Evolutionary conservation across 2,797 vertebrate genomes (phyloP).

Genomic region (Gallinago solitaria): DNA sequence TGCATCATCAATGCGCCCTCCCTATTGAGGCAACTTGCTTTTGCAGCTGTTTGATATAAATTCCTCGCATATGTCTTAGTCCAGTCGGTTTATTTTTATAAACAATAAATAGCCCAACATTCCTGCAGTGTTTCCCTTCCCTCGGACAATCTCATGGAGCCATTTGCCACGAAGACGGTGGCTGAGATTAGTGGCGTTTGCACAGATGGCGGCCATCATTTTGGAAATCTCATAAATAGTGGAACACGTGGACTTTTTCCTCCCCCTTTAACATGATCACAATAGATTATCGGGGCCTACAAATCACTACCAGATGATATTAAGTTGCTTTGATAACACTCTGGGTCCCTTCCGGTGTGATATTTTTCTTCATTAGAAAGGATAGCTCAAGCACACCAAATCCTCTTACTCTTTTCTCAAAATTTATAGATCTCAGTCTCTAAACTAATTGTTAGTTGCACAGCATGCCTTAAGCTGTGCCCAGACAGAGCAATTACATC

Average conservation of each 20-base stretch:
- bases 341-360: conserved; percentile 83
- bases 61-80: conserved; percentile 92
- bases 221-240: conserved; percentile 82
- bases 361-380: conserved; percentile 85
- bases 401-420: conserved; percentile 78
- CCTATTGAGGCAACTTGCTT: conserved; percentile 90
- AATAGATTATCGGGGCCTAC: conserved; percentile 83
- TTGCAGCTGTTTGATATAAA: conserved; percentile 98
- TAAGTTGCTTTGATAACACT: conserved; percentile 84
- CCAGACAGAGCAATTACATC: conserved; percentile 88
- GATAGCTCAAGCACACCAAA: conserved; percentile 77
- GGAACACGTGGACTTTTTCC: conserved; percentile 65
- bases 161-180: conserved; percentile 75
- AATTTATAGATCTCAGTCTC: conserved; percentile 83
- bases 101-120: conserved; percentile 93
- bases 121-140: conserved; percentile 82
- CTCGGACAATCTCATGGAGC: conserved; percentile 77
- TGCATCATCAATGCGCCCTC: conserved; percentile 76
- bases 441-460: conserved; percentile 86
- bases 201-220: conserved; percentile 89
- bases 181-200: conserved; percentile 75
- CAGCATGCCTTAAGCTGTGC: conserved; percentile 79
- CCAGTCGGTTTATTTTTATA: conserved; percentile 98
- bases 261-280: conserved; percentile 79
- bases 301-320: conserved; percentile 90